Base-by-base conservation (phyloP, 35 echinoderm and acorn worm species). In the Holothuria glaberrima region DNA sequence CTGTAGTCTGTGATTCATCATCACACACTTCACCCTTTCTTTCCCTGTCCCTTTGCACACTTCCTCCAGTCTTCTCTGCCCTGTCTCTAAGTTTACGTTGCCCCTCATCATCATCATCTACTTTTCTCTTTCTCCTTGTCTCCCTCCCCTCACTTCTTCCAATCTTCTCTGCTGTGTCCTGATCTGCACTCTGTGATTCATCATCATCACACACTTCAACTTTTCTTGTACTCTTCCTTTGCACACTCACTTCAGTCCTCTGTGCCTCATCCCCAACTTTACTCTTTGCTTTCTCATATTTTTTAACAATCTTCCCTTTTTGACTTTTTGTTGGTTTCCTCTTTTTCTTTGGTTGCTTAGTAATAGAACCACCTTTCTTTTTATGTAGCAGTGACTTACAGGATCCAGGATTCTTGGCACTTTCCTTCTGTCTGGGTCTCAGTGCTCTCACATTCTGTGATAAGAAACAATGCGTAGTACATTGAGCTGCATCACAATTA, bases 321-420 rank as follows among this genome's bases (percentile, higher is more conserved):
- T 4, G 10, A 33, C 66, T 69, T 69, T 21, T 69, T 69, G 25
- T 1, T 78, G 31, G 9, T 78, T 78, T 7, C 41, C n/a, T 45
- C 74, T 78, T 41, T 48, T 50, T 69, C 66, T 33, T 12, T 69
- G 66, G 6, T 56, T 78, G 50, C 50, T 54, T 54, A 54, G 50
- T 9, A 54, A 54, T 9, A 54, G 50, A 54, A 54, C 50, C 50
- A 54, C 16, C 50, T 54, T 54, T 54, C 12, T 2, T 54, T 54
- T 54, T 54, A 54, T 54, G 50, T 54, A 54, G 50, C 50, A 5
- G 10, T 54, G 50, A 54, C 50, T 54, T 54, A 9, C 3, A 54
- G 13, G 50, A 54, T 54, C 50, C 16, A 54, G 50, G 12, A 0
- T 14, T 54, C 50, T 9, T 54, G 13, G 50, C 12, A 14, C 3